These are phyloP conservation scores for Leptosomus discolor DNA, from an alignment of 2,113 vertebrate species.

Conservation along the genomic window DNA sequence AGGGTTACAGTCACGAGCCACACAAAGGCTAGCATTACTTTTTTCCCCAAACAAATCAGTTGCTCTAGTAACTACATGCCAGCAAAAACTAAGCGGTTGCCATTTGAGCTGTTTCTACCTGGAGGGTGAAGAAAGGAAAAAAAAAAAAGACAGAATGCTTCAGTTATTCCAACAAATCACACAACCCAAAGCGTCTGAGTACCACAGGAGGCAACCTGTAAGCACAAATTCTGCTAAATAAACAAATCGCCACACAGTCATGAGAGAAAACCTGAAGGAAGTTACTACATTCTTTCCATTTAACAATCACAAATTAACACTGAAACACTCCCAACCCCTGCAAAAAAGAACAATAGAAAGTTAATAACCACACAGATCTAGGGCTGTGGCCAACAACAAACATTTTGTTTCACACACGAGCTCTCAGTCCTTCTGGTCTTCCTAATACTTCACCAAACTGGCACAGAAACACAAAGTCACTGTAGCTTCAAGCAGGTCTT, in stretches of 20 bases:
- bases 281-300: constrained; percentile 32
- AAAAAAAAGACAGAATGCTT: neutral
- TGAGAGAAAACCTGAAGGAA: constrained; percentile 5
- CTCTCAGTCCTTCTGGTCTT: neutral
- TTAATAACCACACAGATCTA: neutral
- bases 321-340: neutral
- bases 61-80: neutral
- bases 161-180: neutral
- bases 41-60: constrained; percentile 49
- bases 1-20: neutral
- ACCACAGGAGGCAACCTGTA: neutral
- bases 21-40: neutral
- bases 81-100: neutral
- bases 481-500: neutral
- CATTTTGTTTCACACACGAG: neutral
- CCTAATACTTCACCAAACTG: neutral
- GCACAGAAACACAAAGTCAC: neutral
- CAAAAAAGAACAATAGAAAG: neutral
- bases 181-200: neutral
- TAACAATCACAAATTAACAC: neutral
- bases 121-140: neutral
- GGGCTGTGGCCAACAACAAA: neutral
- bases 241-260: neutral
- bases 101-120: neutral
- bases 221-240: neutral